Conservation (phyloP, 2,888 invertebrate genomes). For the Osedax fenrisi region DNA sequence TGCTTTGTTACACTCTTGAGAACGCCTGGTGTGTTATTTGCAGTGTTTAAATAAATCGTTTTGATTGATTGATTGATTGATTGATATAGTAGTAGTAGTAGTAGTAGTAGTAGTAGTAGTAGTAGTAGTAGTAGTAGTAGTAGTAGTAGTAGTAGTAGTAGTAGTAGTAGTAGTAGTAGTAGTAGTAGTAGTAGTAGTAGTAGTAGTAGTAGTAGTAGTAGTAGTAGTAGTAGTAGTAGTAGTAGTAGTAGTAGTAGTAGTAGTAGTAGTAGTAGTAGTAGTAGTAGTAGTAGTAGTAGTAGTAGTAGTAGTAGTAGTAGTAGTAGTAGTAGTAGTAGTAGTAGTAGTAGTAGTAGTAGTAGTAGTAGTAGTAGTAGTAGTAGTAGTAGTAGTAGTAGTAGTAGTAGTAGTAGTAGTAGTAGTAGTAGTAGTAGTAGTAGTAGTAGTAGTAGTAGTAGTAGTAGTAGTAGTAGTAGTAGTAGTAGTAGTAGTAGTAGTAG, state of each 20-base stretch:
- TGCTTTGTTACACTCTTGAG: too few species aligned
- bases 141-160: not conserved
- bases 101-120: not conserved
- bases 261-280: not conserved
- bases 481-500: not conserved
- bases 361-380: slow-evolving; percentile 1
- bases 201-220: not conserved
- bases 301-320: slow-evolving; percentile 6
- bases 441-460: slow-evolving; percentile 7
- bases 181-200: not conserved
- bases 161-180: not conserved
- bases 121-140: not conserved
- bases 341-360: not conserved
- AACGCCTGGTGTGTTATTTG: too few species aligned
- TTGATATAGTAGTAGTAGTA: not conserved
- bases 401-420: slow-evolving; percentile 10
- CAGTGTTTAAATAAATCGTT: too few species aligned
- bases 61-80: not conserved
- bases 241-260: not conserved
- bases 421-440: slow-evolving; percentile 5
- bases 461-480: not conserved
- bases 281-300: not conserved
- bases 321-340: not conserved
- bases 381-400: slow-evolving; percentile 5
- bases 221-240: not conserved